Percentiles rank a stretch among this genome's conserved stretches.
Evolutionary conservation across 2,797 vertebrate genomes (phyloP).

Genomic region (Coregonus ussuriensis): DNA sequence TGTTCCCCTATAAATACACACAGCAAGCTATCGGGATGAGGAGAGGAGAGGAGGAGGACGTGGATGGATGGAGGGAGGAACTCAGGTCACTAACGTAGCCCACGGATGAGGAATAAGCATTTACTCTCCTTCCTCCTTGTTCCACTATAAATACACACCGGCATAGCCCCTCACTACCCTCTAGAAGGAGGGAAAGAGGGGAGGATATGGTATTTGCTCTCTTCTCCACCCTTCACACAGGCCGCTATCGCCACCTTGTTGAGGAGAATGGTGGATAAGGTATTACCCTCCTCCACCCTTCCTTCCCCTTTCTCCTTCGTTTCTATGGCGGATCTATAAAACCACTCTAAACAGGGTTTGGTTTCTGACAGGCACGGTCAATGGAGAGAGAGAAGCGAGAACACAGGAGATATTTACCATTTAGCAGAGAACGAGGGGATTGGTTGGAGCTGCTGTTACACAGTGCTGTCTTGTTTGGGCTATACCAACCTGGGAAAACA

Average conservation of each 20-base stretch:
- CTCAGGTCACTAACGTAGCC: too few species aligned
- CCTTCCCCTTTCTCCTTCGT: conserved; percentile 35
- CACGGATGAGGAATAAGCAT: too few species aligned
- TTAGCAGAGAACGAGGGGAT: not conserved
- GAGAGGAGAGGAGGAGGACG: too few species aligned
- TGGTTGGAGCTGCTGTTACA: not conserved
- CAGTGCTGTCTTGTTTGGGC: too few species aligned
- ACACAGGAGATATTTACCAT: not conserved
- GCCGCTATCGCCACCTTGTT: not conserved
- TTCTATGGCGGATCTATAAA: conserved; percentile 51
- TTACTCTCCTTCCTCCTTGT: too few species aligned
- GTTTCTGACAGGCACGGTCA: conserved; percentile 33
- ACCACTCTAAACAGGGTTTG: conserved; percentile 29
- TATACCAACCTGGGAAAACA: too few species aligned
- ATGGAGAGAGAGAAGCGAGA: not conserved
- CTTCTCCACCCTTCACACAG: not conserved
- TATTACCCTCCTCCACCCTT: not conserved
- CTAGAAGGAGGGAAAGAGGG: not conserved
- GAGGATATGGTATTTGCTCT: not conserved
- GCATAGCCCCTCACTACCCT: not conserved
- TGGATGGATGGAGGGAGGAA: too few species aligned
- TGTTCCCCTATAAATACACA: conserved; percentile 1
- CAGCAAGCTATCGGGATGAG: not conserved
- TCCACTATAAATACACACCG: too few species aligned
- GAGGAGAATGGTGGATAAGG: not conserved